These are phyloP conservation scores for Aphelocoma californica DNA, from an alignment of 2,797 vertebrate genomes.

Conservation along the genomic window DNA sequence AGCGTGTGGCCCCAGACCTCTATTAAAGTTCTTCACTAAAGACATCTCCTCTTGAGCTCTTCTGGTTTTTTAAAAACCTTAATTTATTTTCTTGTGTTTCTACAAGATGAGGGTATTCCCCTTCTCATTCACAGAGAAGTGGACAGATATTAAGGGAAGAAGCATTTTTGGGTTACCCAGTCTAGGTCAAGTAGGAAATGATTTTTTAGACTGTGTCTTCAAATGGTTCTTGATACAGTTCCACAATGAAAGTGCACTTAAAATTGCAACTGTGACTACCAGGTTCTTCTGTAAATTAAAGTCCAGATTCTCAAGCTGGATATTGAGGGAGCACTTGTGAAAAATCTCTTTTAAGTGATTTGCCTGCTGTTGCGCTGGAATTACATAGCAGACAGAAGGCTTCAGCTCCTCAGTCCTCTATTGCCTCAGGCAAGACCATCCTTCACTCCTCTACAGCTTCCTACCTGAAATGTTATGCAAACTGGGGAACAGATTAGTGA, in stretches of 20 bases:
- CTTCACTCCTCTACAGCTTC: neutral
- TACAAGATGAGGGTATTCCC: constrained; percentile 24
- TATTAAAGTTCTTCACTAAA: constrained; percentile 30
- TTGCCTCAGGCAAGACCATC: neutral
- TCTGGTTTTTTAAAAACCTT: neutral
- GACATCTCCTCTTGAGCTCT: constrained; percentile 26
- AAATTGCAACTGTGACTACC: constrained; percentile 6
- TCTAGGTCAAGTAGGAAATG: constrained; percentile 46
- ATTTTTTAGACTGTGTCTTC: constrained; percentile 21
- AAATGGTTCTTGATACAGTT: constrained; percentile 33
- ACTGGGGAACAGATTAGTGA: neutral
- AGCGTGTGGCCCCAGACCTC: constrained; percentile 3
- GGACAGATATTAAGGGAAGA: constrained; percentile 18
- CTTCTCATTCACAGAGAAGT: constrained; percentile 38
- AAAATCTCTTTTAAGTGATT: constrained; percentile 34
- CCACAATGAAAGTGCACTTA: constrained; percentile 29
- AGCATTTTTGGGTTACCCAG: constrained; percentile 11
- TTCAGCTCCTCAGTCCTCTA: neutral
- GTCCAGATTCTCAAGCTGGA: constrained; percentile 9
- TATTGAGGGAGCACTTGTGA: constrained; percentile 33
- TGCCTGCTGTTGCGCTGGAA: neutral
- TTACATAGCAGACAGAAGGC: neutral
- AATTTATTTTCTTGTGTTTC: constrained; percentile 61
- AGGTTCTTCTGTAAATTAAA: constrained; percentile 45
- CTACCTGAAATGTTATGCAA: neutral